Evolutionary conservation across 1,140 invertebrate species (phyloP).

Genomic region (Caenorhabditis remanei): DNA sequence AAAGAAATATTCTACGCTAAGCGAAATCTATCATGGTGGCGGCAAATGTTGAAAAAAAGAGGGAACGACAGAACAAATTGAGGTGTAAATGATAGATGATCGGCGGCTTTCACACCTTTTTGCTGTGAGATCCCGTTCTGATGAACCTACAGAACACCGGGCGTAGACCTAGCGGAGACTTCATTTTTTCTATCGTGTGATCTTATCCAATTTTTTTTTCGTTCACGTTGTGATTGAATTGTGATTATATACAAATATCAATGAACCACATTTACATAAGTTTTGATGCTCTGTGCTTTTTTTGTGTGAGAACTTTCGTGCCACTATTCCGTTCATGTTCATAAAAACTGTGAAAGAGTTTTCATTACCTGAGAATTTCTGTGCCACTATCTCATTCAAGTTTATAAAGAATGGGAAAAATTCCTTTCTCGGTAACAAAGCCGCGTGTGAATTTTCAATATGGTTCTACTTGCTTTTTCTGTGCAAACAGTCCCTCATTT

Average conservation of each 20-base stretch:
- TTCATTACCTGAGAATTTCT: too few species aligned
- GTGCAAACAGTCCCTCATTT: too few species aligned
- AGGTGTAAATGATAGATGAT: conserved; percentile 45
- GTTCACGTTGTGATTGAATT: conserved; percentile 6
- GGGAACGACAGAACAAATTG: neutral
- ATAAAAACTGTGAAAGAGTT: too few species aligned
- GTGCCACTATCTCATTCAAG: too few species aligned
- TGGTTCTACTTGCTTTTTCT: too few species aligned
- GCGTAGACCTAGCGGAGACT: conserved; percentile 22
- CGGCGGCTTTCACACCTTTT: conserved; percentile 50
- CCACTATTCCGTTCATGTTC: too few species aligned
- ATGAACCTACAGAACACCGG: conserved; percentile 47
- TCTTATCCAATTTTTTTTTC: conserved; percentile 49
- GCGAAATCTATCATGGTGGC: neutral
- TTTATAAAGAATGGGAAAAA: too few species aligned
- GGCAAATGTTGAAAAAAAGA: neutral
- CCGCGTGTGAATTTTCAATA: too few species aligned
- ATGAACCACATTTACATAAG: neutral
- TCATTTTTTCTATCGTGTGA: conserved; percentile 33
- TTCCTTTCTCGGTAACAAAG: too few species aligned
- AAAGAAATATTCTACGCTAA: neutral
- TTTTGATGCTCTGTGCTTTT: too few species aligned
- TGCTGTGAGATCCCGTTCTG: conserved; percentile 42
- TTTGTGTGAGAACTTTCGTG: too few species aligned
- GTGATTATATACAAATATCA: neutral